These are phyloP conservation scores for Sardinella longiceps DNA, from an alignment of 2,797 vertebrate species.

Conservation along the genomic window DNA sequence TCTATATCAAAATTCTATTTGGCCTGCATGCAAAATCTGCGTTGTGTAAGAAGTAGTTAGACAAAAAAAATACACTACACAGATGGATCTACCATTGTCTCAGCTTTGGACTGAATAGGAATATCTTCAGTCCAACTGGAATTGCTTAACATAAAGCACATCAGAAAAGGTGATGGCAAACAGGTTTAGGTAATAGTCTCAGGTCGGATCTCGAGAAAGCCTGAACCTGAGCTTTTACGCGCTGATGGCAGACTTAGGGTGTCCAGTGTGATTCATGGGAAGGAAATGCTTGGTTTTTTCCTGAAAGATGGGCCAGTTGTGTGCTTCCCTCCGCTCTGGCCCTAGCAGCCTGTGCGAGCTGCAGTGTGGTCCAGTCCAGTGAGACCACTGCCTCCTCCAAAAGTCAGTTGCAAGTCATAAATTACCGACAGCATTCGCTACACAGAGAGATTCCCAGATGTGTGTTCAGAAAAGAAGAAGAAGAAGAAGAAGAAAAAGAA, in stretches of 20 bases:
- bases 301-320: constrained; percentile 67
- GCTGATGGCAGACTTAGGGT: constrained; percentile 66
- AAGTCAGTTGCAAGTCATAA: constrained; percentile 60
- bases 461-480: constrained; percentile 43
- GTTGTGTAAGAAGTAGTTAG: not conserved
- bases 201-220: constrained; percentile 54
- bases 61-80: not conserved
- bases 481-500: not conserved
- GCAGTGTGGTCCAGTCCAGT: constrained; percentile 49
- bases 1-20: not conserved
- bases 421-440: constrained; percentile 59
- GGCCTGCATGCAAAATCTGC: not conserved
- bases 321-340: constrained; percentile 55
- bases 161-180: constrained; percentile 17
- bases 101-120: not conserved
- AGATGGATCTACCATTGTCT: not conserved
- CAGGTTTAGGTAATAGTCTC: constrained; percentile 21
- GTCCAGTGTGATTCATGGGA: constrained; percentile 71
- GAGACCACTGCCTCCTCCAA: constrained; percentile 42
- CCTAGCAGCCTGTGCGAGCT: constrained; percentile 61
- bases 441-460: constrained; percentile 64
- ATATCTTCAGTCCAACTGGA: not conserved
- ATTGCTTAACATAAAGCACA: constrained; percentile 6
- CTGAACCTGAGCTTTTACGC: constrained; percentile 53
- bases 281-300: constrained; percentile 70